Evolutionary conservation across 1,140 invertebrate species (phyloP).

Genomic region (Apis cerana): DNA sequence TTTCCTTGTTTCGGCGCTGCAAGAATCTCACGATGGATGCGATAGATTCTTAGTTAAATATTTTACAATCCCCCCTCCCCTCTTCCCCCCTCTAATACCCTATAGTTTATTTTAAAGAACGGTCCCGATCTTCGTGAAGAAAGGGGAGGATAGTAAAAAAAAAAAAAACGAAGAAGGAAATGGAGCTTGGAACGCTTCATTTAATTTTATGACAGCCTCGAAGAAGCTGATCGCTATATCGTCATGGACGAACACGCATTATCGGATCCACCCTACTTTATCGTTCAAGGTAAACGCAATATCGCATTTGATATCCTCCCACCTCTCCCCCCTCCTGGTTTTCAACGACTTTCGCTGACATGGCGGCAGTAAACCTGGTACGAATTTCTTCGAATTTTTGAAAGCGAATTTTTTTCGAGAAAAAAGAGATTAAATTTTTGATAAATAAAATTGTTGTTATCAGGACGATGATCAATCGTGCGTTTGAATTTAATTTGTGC

Average conservation of each 20-base stretch:
- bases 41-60: background rate
- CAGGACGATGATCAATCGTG: no score
- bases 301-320: slow-evolving; percentile 38
- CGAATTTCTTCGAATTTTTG: no score
- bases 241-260: slow-evolving; percentile 44
- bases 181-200: slow-evolving; percentile 52
- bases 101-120: background rate
- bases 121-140: background rate
- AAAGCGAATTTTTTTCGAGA: no score
- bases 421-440: no score
- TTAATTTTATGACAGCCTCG: slow-evolving; percentile 57
- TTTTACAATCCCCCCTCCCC: background rate
- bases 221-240: slow-evolving; percentile 47
- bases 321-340: background rate
- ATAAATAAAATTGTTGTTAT: no score
- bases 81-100: background rate
- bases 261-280: slow-evolving; percentile 40
- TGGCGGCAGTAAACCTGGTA: background rate
- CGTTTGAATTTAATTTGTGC: no score
- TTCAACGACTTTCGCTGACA: slow-evolving; percentile 32
- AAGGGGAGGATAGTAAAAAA: slow-evolving; percentile 30
- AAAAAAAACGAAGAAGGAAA: slow-evolving; percentile 38
- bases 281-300: slow-evolving; percentile 49
- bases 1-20: background rate
- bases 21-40: background rate